Percentiles rank a stretch among this genome's conserved stretches.
These are phyloP conservation scores for Drosophila leontia DNA, from an alignment of 1,140 invertebrate genomes.

Conservation along the genomic window DNA sequence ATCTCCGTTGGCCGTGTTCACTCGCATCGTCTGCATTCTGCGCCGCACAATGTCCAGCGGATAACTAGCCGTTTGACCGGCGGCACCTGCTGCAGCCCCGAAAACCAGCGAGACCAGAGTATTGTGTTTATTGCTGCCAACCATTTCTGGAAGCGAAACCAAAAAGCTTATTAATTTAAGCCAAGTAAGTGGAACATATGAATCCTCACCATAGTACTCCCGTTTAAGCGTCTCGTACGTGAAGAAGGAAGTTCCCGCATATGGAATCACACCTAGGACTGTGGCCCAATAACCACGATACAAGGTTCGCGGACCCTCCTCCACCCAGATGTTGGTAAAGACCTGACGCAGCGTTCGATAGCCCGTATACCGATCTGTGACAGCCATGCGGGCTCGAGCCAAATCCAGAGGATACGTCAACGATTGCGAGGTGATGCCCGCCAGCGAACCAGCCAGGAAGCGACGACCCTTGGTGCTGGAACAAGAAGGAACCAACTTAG, in stretches of 20 bases:
- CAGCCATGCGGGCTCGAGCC: constrained; percentile 98
- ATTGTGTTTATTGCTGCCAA: constrained; percentile 85
- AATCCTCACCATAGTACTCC: constrained; percentile 89
- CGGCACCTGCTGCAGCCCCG: constrained; percentile 96
- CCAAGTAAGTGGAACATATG: background rate
- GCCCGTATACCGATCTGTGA: constrained; percentile 91
- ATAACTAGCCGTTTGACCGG: constrained; percentile 98
- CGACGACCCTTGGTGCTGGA: constrained; percentile 85
- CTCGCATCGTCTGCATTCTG: constrained; percentile 83
- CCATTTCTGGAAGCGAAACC: constrained; percentile 58
- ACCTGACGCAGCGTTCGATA: constrained; percentile 88
- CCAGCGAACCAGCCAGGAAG: constrained; percentile 96
- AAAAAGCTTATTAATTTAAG: background rate
- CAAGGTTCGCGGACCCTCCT: constrained; percentile 92
- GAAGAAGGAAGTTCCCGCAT: constrained; percentile 98
- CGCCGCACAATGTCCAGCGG: constrained; percentile 87
- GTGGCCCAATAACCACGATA: constrained; percentile 96
- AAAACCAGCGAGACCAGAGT: constrained; percentile 90
- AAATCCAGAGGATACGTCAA: constrained; percentile 98
- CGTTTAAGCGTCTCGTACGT: constrained; percentile 98
- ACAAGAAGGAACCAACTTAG: background rate
- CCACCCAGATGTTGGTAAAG: constrained; percentile 92
- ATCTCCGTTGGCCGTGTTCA: constrained; percentile 46
- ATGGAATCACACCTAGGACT: constrained; percentile 97
- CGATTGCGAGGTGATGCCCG: constrained; percentile 96